These are phyloP conservation scores for Taeniopygia guttata DNA, from an alignment of 2,797 vertebrate species.

Conservation along the genomic window DNA sequence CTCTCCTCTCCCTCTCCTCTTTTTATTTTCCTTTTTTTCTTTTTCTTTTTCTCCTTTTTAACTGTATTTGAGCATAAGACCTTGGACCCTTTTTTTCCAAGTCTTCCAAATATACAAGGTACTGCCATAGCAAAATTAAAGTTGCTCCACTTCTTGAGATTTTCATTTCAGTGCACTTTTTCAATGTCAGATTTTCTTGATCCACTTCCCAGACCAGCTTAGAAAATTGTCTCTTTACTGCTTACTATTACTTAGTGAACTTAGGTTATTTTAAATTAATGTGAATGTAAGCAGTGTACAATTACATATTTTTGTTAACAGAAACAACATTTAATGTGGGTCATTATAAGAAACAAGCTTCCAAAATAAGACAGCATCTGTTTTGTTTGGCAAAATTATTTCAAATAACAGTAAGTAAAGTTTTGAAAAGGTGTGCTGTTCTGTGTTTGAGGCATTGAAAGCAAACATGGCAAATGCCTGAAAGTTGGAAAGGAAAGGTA, in stretches of 20 bases:
- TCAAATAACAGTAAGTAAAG: background rate
- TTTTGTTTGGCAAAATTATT: background rate
- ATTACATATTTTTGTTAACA: background rate
- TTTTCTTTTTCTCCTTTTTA: too few species aligned
- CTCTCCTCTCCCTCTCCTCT: too few species aligned
- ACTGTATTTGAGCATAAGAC: background rate
- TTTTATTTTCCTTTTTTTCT: rapidly evolving
- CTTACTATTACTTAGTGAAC: background rate
- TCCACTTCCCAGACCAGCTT: background rate
- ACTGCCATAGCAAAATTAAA: background rate
- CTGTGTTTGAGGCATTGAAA: background rate
- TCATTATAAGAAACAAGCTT: background rate
- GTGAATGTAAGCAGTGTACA: background rate
- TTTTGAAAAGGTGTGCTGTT: background rate
- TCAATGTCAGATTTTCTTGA: background rate
- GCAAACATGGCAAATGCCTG: background rate
- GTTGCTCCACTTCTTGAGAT: background rate
- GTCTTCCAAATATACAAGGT: background rate
- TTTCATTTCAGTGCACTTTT: background rate
- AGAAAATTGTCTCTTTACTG: background rate
- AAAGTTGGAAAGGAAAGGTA: background rate
- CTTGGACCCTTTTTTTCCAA: background rate
- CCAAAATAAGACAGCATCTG: background rate
- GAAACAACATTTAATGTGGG: background rate
- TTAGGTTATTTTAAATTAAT: background rate